Base-by-base conservation (phyloP, 2,113 vertebrate species). In the Channa maculata region DNA sequence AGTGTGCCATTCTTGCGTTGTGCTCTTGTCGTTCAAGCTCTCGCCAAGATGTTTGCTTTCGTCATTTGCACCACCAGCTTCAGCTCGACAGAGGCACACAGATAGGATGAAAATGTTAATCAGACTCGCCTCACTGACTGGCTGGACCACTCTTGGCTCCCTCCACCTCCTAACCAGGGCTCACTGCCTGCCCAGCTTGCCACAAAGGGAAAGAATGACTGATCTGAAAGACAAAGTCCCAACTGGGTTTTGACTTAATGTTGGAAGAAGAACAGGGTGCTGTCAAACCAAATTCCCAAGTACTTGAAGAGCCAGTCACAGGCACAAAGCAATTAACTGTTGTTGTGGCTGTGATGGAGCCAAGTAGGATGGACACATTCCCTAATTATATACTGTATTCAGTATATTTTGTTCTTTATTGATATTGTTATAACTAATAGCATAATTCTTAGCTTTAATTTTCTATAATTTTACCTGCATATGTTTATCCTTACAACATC, bases 311-410 rank as follows among this genome's bases (percentile, higher is more conserved):
- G 67, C 52, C 77, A 72, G 71, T 83, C 77, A 68, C 55, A 45
- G 83, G 60, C 86, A 83, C 86, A 83, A 65, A 79, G 86, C 88
- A 89, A 90, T 90, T 86, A 87, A 85, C 71, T 89, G 79, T 69
- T 80, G 81, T 79, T 82, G 80, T 66, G 58, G 59, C 49, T 81
- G 60, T 44, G 67, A 78, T 59, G 44, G 9, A 76, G 62, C 74
- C 77, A 81, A 77, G 39, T 62, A 71, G 71, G 76, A 70, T 55
- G 44, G 4, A 2, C 49, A 44, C 36, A 68, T 58, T 76, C 34
- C 73, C 85, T 82, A 73, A 87, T 86, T 77, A 86, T 84, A 65
- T 24, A 24, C 24, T 24, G 24, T 41, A 41, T 41, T 41, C 4
- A 60, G 85, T 78, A 62, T 14, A 64, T 80, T 65, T 82, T 34